Evolutionary conservation across 2,888 invertebrate species (phyloP).

Genomic region (Volucella inflata): DNA sequence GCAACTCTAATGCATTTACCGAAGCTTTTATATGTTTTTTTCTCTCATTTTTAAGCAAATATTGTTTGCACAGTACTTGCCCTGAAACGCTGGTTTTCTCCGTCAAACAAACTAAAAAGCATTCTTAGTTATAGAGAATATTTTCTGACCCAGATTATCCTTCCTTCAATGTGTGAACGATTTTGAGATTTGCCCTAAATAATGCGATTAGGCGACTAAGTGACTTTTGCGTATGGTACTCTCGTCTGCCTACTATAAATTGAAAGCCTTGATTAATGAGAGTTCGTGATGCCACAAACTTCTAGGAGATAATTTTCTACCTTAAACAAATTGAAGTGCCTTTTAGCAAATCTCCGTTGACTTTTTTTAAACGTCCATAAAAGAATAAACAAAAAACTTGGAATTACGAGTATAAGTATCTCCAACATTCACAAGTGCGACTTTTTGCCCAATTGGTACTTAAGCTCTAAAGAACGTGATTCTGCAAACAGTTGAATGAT

Average conservation of each 20-base stretch:
- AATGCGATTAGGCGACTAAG: constrained; percentile 67
- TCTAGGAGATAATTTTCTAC: constrained; percentile 56
- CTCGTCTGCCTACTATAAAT: constrained; percentile 23
- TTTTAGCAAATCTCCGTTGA: constrained; percentile 44
- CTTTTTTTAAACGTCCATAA: background rate
- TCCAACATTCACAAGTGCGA: background rate
- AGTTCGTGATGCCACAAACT: constrained; percentile 60
- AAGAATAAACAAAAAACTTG: constrained; percentile 13
- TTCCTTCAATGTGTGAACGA: constrained; percentile 21
- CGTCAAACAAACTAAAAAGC: constrained; percentile 56
- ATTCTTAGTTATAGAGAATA: constrained; percentile 15
- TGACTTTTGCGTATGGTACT: constrained; percentile 46
- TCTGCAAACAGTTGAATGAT: constrained; percentile 56
- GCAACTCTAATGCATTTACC: constrained; percentile 53
- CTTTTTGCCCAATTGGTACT: constrained; percentile 40
- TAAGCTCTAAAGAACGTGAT: constrained; percentile 61
- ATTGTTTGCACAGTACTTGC: constrained; percentile 58
- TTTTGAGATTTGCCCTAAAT: constrained; percentile 51
- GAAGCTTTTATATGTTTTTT: constrained; percentile 44
- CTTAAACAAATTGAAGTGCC: constrained; percentile 59
- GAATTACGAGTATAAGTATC: background rate
- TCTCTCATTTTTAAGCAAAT: constrained; percentile 39
- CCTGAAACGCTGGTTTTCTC: constrained; percentile 36
- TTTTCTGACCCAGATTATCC: constrained; percentile 58
- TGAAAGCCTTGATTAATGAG: constrained; percentile 38